Conservation (phyloP, 2,113 vertebrate genomes). For the Onychostruthus taczanowskii region DNA sequence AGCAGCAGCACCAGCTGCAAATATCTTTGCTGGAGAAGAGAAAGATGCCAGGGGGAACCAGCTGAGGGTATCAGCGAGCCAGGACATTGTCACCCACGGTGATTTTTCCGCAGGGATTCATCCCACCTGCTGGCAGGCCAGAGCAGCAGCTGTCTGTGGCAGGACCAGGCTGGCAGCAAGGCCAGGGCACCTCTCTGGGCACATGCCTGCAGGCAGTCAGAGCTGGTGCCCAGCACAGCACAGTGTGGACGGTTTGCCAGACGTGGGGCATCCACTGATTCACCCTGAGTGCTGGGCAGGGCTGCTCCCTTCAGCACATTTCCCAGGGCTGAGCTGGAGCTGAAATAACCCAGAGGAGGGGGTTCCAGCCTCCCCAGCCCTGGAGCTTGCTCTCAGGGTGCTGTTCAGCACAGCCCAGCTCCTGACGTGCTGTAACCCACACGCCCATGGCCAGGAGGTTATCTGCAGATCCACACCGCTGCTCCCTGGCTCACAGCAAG, state of each 20-base stretch:
- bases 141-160: not conserved
- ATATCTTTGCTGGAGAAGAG: not conserved
- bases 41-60: not conserved
- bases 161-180: not conserved
- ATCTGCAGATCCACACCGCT: not conserved
- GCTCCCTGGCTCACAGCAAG: not conserved
- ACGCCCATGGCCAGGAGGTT: not conserved
- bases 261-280: not conserved
- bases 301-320: not conserved
- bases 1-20: not conserved
- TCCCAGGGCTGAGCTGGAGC: not conserved
- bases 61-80: not conserved
- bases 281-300: not conserved
- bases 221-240: not conserved
- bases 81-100: fast-evolving
- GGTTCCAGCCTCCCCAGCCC: not conserved
- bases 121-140: not conserved
- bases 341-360: not conserved
- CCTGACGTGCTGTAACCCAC: not conserved
- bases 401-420: not conserved
- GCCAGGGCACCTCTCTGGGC: not conserved
- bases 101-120: not conserved
- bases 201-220: not conserved
- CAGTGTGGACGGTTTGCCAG: not conserved
- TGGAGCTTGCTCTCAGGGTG: fast-evolving